Evolutionary conservation across 2,113 vertebrate species (phyloP).

Genomic region (Mola mola): DNA sequence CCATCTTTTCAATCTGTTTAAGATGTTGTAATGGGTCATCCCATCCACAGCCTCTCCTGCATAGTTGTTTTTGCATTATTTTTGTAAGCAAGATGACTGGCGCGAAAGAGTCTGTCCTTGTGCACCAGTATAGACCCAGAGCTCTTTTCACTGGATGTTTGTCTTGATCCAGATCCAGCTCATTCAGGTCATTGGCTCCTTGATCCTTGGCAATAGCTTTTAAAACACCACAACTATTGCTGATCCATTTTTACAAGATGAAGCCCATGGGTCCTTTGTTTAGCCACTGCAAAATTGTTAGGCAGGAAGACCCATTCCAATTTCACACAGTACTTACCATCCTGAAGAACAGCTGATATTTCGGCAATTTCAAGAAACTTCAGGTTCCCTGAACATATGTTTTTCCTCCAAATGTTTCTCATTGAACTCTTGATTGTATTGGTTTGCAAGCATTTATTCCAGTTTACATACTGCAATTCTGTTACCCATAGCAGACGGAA

Average conservation of each 20-base stretch:
- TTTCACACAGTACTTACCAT: not conserved
- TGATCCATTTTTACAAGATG: not conserved
- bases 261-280: not conserved
- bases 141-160: slow-evolving; percentile 1
- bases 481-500: not conserved
- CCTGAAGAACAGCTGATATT: not conserved
- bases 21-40: not conserved
- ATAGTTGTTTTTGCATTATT: not conserved
- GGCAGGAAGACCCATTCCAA: not conserved
- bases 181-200: not conserved
- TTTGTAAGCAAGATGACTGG: not conserved
- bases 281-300: not conserved
- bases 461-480: not conserved
- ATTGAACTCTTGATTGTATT: not conserved
- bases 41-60: not conserved
- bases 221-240: not conserved
- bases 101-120: not conserved
- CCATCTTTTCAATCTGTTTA: not conserved
- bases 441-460: not conserved
- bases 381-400: not conserved
- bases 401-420: not conserved
- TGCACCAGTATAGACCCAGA: slow-evolving; percentile 6
- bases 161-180: slow-evolving; percentile 3
- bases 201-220: not conserved
- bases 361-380: not conserved